These are phyloP conservation scores for Eupithecia abbreviata DNA, from an alignment of 2,888 invertebrate genomes.

Conservation along the genomic window DNA sequence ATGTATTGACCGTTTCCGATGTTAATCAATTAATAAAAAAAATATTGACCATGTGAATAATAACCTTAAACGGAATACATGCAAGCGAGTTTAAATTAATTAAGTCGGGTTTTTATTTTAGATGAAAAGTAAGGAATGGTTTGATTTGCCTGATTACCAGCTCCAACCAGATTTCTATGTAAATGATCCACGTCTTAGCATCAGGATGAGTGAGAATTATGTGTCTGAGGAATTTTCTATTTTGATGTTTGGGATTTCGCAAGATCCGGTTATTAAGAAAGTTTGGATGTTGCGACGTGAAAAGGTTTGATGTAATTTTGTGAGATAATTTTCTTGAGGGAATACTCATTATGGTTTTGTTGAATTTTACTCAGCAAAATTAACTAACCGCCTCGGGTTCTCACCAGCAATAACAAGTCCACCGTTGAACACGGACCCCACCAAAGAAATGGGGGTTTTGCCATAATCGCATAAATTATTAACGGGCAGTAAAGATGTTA, in stretches of 20 bases:
- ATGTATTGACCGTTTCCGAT: too few relatives aligned
- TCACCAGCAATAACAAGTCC: neutral
- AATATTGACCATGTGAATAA: too few relatives aligned
- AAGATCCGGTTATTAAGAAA: constrained; percentile 40
- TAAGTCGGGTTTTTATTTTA: too few relatives aligned
- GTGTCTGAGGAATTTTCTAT: constrained; percentile 46
- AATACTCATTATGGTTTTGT: constrained; percentile 4
- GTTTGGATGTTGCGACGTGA: constrained; percentile 31
- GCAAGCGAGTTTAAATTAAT: too few relatives aligned
- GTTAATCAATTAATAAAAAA: too few relatives aligned
- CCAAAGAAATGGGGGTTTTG: neutral
- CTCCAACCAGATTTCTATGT: constrained; percentile 10
- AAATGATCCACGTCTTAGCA: constrained; percentile 53
- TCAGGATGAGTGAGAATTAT: constrained; percentile 71
- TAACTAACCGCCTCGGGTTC: neutral
- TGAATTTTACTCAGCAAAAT: neutral
- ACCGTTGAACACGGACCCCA: neutral
- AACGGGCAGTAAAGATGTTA: too few relatives aligned
- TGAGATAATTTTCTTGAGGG: constrained; percentile 21
- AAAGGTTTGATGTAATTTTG: constrained; percentile 27
- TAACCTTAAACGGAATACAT: too few relatives aligned
- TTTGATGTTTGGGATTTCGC: constrained; percentile 38
- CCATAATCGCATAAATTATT: too few relatives aligned
- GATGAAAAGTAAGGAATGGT: neutral
- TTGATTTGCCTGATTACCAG: neutral